Base-by-base conservation (phyloP, 2,797 vertebrate genomes). In the Semaprochilodus insignis region DNA sequence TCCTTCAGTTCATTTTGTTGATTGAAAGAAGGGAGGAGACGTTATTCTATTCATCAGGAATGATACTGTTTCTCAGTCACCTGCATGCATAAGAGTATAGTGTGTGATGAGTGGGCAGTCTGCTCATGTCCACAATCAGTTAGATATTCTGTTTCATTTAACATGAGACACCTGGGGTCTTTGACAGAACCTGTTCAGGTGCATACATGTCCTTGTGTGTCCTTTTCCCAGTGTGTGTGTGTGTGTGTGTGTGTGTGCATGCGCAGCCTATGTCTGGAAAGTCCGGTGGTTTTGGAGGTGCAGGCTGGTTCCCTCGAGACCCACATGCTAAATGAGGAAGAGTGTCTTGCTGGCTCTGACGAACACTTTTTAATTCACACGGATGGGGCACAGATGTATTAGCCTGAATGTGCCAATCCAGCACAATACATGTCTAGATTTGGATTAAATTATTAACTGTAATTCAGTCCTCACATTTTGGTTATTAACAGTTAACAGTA, bases 251-350 rank as follows among this genome's bases (percentile, higher is more conserved):
- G 87, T 81, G 59, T 69, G 59, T 83, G 81, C 3, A 23, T 52
- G 51, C 3, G 16, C 21, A 75, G 67, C 48, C 66, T 44, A 44
- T 81, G 72, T 77, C 85, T 94, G 94, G 94, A 95, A 95, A 95
- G 94, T 95, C 93, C 93, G 92, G 94, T 90, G 88, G 81, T 92
- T 93, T 92, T 87, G 72, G 70, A 85, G 23, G 82, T 85, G 77
- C 14, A 89, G 27, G 34, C 81, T 70, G 90, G 90, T 91, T 91
- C 91, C 88, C 91, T 74, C 55, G 91, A 86, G 93, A 90, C 78
- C 73, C 83, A 4, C 44, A 62, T 31, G 52, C 57, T 76, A 84
- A 88, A 88, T 86, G 85, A 86, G 87, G 87, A 88, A 86, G 84
- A 81, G 55, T 34, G 36, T 17, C 81, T 78, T 59, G 74, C 70